Evolutionary conservation across 2,113 vertebrate genomes (phyloP).

Genomic region (Bungarus multicinctus): DNA sequence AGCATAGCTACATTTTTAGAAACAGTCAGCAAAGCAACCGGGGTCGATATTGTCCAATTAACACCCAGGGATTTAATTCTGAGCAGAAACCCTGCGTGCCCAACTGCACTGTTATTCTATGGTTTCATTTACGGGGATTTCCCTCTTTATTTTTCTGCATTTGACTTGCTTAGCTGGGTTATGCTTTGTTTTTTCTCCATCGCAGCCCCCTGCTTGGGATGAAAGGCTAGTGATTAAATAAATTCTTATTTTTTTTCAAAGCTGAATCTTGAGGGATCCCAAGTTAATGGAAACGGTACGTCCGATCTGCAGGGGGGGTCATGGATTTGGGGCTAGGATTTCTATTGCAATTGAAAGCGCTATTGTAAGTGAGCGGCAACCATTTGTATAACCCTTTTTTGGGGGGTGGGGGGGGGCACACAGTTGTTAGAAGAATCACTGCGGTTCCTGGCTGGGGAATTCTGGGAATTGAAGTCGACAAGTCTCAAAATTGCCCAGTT

Average conservation of each 20-base stretch:
- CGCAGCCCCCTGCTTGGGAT: not conserved
- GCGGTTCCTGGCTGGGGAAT: not conserved
- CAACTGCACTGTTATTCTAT: not conserved
- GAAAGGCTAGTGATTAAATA: not conserved
- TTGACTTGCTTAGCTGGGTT: not conserved
- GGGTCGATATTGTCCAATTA: not conserved
- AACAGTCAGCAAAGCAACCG: not conserved
- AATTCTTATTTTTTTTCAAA: not conserved
- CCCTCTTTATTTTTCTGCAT: not conserved
- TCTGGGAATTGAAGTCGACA: not conserved
- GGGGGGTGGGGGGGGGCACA: too few species aligned
- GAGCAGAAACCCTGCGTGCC: not conserved
- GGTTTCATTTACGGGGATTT: not conserved
- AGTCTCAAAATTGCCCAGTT: accelerated
- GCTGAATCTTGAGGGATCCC: not conserved
- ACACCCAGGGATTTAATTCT: not conserved
- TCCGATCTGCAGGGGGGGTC: too few species aligned
- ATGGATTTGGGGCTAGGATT: too few species aligned
- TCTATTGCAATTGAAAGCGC: too few species aligned
- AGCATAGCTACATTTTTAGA: not conserved
- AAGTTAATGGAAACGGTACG: not conserved
- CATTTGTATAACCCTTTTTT: too few species aligned
- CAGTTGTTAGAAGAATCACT: too few species aligned
- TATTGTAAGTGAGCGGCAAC: too few species aligned
- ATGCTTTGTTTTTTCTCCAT: not conserved